Evolutionary conservation across 2,888 invertebrate species (phyloP).

Genomic region (Lagria hirta): DNA sequence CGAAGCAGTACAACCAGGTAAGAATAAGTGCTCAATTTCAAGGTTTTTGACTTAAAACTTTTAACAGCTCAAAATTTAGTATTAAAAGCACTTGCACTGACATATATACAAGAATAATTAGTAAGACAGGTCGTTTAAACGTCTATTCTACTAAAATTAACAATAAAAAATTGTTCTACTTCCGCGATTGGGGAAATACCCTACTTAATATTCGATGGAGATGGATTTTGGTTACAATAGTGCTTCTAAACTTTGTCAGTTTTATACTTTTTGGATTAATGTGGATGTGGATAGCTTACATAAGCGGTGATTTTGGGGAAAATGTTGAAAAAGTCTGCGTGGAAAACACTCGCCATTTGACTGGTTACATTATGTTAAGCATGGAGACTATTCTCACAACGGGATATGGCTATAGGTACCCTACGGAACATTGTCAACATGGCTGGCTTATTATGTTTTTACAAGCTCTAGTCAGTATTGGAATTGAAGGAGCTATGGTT

Average conservation of each 20-base stretch:
- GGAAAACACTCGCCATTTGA: conserved; percentile 40
- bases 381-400: conserved; percentile 48
- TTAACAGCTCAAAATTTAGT: conserved; percentile 3
- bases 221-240: conserved; percentile 60
- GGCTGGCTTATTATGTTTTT: conserved; percentile 43
- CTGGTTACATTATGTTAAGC: conserved; percentile 45
- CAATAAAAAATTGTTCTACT: conserved; percentile 40
- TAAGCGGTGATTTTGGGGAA: conserved; percentile 40
- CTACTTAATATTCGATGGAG: conserved; percentile 75
- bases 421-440: conserved; percentile 42
- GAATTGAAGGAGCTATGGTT: conserved; percentile 51
- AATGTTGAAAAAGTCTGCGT: conserved; percentile 36
- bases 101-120: conserved; percentile 33
- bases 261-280: conserved; percentile 38
- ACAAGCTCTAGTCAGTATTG: conserved; percentile 42
- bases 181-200: conserved; percentile 62
- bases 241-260: conserved; percentile 40
- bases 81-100: background rate
- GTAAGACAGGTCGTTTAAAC: conserved; percentile 40
- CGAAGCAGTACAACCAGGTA: background rate
- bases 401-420: conserved; percentile 45
- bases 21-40: conserved; percentile 1
- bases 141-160: conserved; percentile 37
- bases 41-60: conserved; percentile 1
- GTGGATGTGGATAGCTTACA: conserved; percentile 38